A percentile compares a stretch with the other conserved stretches of the same genome.
phyloP scores from a whole-genome alignment of 2,797 vertebrate genomes.

The Gymnocypris eckloni region DNA sequence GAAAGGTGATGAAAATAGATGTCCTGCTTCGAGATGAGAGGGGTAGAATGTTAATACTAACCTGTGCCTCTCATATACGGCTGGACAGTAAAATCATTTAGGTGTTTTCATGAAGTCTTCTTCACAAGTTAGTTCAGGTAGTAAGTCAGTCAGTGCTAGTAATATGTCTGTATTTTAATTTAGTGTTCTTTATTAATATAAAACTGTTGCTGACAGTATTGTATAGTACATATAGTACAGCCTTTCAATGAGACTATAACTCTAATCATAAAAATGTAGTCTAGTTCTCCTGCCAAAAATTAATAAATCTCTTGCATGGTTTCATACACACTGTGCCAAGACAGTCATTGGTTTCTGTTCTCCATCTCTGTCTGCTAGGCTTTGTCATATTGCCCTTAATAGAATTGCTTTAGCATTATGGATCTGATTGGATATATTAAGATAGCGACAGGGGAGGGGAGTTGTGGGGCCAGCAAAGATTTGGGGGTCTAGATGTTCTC shows the following conservation, averaged over 20 bases:
- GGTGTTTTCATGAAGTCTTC: neutral
- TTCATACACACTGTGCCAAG: constrained; percentile 5
- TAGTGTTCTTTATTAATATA: neutral
- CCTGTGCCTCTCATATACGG: neutral
- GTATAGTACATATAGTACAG: constrained; percentile 6
- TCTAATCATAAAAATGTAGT: constrained; percentile 32
- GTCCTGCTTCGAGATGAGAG: constrained; percentile 28
- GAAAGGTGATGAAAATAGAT: constrained; percentile 71
- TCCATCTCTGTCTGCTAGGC: constrained; percentile 24
- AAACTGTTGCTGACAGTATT: constrained; percentile 16
- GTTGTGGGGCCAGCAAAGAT: constrained; percentile 18
- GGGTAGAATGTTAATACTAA: neutral
- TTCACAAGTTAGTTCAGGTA: neutral
- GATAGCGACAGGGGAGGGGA: neutral
- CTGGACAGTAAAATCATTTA: neutral
- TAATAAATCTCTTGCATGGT: neutral
- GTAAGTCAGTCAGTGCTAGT: neutral
- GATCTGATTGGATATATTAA: constrained; percentile 40
- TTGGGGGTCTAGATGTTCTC: constrained; percentile 20
- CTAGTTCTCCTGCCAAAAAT: neutral
- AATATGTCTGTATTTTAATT: neutral
- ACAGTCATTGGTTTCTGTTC: constrained; percentile 6
- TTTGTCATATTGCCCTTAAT: constrained; percentile 45
- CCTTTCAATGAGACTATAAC: constrained; percentile 1
- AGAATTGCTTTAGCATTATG: constrained; percentile 43